Percentiles rank a stretch among this genome's conserved stretches.
Conservation (phyloP, 2,797 vertebrate genomes). For the Falco naumanni region DNA sequence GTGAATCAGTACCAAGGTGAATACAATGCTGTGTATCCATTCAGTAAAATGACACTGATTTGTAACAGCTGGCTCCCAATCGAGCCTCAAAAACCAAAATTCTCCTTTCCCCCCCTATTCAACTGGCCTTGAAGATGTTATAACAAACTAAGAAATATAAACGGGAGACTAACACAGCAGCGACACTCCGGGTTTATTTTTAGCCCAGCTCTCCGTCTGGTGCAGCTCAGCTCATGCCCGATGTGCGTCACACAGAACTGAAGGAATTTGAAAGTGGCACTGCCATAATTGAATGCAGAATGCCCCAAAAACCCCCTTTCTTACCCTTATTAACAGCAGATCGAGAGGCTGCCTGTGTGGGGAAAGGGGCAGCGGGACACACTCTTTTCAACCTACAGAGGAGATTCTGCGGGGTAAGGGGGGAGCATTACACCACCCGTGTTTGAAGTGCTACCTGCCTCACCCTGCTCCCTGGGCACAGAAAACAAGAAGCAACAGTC, state of each 20-base stretch:
- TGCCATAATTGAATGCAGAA: background rate
- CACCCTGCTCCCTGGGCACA: background rate
- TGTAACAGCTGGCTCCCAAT: background rate
- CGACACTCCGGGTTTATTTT: background rate
- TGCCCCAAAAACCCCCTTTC: background rate
- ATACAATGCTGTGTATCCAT: background rate
- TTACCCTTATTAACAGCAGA: background rate
- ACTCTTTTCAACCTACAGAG: background rate
- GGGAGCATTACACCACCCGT: background rate
- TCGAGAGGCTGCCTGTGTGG: background rate
- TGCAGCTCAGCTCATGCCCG: background rate
- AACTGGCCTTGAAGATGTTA: background rate
- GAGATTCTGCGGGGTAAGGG: fast-evolving
- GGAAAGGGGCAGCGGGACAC: background rate
- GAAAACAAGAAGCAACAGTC: background rate
- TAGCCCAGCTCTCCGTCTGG: background rate
- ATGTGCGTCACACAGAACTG: background rate
- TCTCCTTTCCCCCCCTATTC: background rate
- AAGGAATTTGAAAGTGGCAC: background rate
- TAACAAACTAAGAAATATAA: background rate
- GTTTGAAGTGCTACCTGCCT: background rate
- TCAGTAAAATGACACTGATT: background rate
- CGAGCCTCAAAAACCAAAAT: background rate
- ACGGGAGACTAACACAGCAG: background rate
- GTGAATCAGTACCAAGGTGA: background rate